These are phyloP conservation scores for Ctenomys sociabilis DNA, from an alignment of 2,113 vertebrate genomes.

Conservation along the genomic window DNA sequence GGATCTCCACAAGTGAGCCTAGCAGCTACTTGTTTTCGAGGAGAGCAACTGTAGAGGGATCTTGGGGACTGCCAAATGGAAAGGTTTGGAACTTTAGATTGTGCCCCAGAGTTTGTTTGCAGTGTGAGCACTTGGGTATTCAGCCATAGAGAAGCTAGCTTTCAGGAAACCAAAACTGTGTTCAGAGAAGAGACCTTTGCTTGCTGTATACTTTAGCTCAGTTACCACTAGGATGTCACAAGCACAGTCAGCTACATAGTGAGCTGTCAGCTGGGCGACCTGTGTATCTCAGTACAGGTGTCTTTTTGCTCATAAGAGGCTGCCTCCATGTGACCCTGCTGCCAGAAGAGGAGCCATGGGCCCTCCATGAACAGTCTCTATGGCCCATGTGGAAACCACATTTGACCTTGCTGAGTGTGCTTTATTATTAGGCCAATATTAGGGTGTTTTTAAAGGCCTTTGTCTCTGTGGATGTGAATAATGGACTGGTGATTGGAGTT, in stretches of 20 bases:
- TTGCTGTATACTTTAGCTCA: background rate
- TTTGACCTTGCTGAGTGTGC: background rate
- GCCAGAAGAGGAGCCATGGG: fast-evolving
- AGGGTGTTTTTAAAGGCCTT: background rate
- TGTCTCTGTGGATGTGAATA: background rate
- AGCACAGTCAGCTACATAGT: fast-evolving
- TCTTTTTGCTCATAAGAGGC: fast-evolving
- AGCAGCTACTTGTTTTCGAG: background rate
- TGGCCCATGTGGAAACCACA: background rate
- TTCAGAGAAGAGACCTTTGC: background rate
- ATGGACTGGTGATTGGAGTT: background rate
- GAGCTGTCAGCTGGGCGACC: background rate
- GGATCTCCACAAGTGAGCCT: background rate
- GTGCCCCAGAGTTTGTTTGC: background rate
- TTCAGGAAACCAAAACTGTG: background rate
- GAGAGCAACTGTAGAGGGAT: background rate
- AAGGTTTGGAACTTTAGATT: background rate
- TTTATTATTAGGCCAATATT: background rate
- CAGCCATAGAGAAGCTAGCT: background rate
- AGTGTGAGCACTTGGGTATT: background rate
- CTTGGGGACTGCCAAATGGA: background rate
- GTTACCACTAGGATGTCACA: background rate
- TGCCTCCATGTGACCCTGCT: background rate
- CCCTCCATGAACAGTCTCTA: background rate
- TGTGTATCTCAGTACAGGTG: fast-evolving